Percentiles rank a stretch among this genome's conserved stretches.
Evolutionary conservation across 2,888 invertebrate species (phyloP).

Genomic region (Scaptomyza tumidula): DNA sequence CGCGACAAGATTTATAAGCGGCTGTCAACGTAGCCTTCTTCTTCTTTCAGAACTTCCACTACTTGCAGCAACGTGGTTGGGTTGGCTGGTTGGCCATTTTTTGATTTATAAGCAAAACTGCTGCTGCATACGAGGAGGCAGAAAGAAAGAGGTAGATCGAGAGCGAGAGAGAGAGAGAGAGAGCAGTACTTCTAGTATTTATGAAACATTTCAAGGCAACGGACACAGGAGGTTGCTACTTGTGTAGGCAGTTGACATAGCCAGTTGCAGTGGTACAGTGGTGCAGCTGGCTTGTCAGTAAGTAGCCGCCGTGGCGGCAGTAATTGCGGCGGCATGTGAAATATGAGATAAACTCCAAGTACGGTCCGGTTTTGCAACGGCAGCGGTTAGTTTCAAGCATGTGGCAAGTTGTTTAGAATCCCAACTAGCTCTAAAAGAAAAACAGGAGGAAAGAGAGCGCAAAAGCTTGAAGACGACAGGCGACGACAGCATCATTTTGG

Average conservation of each 20-base stretch:
- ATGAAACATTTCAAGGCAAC: conserved; percentile 81
- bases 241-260: conserved; percentile 78
- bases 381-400: conserved; percentile 70
- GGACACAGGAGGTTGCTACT: conserved; percentile 66
- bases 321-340: conserved; percentile 80
- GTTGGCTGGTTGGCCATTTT: conserved; percentile 50
- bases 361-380: conserved; percentile 49
- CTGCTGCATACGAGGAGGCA: conserved; percentile 48
- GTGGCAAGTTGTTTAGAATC: conserved; percentile 80
- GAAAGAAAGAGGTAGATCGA: neutral
- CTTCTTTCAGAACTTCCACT: neutral
- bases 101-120: conserved; percentile 82
- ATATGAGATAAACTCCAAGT: conserved; percentile 81
- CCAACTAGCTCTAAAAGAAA: conserved; percentile 59
- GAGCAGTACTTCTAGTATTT: conserved; percentile 55
- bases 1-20: conserved; percentile 82
- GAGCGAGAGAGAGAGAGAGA: conserved; percentile 6
- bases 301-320: conserved; percentile 73
- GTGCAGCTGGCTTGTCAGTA: conserved; percentile 54
- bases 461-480: conserved; percentile 21
- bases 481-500: conserved; percentile 74
- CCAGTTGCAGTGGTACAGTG: conserved; percentile 21
- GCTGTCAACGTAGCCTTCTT: conserved; percentile 69
- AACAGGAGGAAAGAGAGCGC: conserved; percentile 8
- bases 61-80: conserved; percentile 29